Base-by-base conservation (phyloP, 2,888 invertebrate species). In the Drosophila nigricruria region DNA sequence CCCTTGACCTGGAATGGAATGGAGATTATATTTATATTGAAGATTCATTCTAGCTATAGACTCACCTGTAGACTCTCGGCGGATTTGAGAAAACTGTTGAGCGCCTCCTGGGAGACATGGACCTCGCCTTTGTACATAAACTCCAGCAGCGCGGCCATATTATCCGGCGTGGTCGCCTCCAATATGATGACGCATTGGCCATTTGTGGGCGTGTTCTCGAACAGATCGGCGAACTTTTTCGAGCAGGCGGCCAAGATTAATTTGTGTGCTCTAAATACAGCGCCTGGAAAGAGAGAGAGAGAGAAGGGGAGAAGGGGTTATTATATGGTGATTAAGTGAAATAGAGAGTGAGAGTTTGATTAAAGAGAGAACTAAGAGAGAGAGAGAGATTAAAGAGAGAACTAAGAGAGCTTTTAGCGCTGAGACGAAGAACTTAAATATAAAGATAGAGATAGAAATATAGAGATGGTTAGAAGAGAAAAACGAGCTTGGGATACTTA, bases 111-210 rank as follows among this genome's bases (percentile, higher is more conserved):
- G 88, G 97, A 97, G 90, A 97, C 97, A 93, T 97, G 97, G 86
- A 97, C 97, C 93, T 97, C 97, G 69, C 97, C 97, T 93, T 97
- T 97, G 94, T 97, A 97, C 97, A 97, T 97, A 93, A 97, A 97
- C 93, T 97, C 97, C 81, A 97, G 94, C 80, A 97, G 94, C 50
- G 97, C 97, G 79, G 97, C 96, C 97, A 97, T 97, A 93, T 97
- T 97, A 92, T 96, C 96, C 70, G 97, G 97, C 82, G 96, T 96
- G 84, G 97, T 97, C 79, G 97, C 97, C 93, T 97, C 97, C 93
- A 97, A 94, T 92, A 97, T 97, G 91, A 97, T 97, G 91, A 97
- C 96, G 91, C 97, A 95, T 79, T 96, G 95, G 61, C 92, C 92
- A 89, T 92, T 92, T 88, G 92, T 92, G 67, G 97, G 97, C 83